Evolutionary conservation across 2,797 vertebrate genomes (phyloP).

Genomic region (Glyptemys insculpta): DNA sequence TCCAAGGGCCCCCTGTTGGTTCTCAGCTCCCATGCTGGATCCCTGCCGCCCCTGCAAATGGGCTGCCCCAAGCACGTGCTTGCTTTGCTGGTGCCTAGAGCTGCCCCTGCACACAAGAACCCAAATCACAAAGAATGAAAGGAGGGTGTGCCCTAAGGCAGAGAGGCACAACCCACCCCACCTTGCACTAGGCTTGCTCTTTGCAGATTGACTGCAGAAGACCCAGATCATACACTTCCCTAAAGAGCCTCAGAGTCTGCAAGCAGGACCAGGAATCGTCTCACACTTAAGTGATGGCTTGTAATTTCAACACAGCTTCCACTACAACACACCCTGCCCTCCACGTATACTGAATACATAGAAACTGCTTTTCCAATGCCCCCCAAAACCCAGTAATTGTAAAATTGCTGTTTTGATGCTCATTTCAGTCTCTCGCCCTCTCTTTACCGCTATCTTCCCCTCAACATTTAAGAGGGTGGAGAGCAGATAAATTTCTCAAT

Average conservation of each 20-base stretch:
- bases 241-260: background rate
- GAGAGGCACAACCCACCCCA: background rate
- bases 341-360: background rate
- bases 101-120: no score
- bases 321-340: background rate
- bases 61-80: no score
- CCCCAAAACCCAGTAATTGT: background rate
- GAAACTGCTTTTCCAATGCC: background rate
- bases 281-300: background rate
- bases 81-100: no score
- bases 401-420: background rate
- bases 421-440: background rate
- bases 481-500: background rate
- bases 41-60: no score
- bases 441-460: rapidly evolving
- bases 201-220: background rate
- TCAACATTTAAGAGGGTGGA: background rate
- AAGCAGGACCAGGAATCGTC: background rate
- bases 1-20: no score
- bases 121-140: background rate
- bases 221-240: background rate
- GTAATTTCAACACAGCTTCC: background rate
- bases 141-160: background rate
- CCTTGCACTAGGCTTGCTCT: background rate
- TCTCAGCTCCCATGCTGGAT: no score